phyloP scores from a whole-genome alignment of 2,113 vertebrate species.

The Cryptotis parvus region DNA sequence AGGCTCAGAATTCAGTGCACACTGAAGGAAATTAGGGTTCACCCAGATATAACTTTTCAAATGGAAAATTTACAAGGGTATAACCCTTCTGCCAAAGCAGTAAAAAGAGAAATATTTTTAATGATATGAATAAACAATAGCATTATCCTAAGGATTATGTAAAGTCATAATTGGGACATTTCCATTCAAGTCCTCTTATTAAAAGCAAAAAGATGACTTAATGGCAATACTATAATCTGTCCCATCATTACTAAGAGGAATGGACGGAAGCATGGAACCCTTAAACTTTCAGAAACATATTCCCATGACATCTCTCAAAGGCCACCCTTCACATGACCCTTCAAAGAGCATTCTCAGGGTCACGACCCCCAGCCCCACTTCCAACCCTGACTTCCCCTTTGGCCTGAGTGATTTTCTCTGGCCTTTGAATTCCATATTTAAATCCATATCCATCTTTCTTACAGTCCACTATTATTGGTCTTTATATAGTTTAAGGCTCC shows the following conservation, averaged over 20 bases:
- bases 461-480: neutral
- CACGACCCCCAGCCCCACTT: neutral
- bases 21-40: neutral
- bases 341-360: neutral
- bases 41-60: slow-evolving; percentile 52
- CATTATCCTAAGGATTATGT: slow-evolving; percentile 9
- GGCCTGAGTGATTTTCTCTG: neutral
- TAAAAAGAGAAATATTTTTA: slow-evolving; percentile 48
- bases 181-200: neutral
- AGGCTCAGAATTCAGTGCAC: slow-evolving; percentile 17
- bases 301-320: slow-evolving; percentile 26
- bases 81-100: slow-evolving; percentile 33
- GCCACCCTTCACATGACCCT: neutral
- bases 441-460: neutral
- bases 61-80: neutral
- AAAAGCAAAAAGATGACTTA: neutral
- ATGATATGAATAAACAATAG: slow-evolving; percentile 37
- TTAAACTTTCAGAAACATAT: slow-evolving; percentile 12
- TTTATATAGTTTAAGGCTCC: neutral
- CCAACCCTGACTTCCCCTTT: neutral
- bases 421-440: neutral
- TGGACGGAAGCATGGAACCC: neutral
- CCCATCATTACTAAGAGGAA: slow-evolving; percentile 11
- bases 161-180: no score
- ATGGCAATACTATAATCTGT: slow-evolving; percentile 15